Evolutionary conservation across 2,113 vertebrate species (phyloP).

Genomic region (Gorsachius goisagi): DNA sequence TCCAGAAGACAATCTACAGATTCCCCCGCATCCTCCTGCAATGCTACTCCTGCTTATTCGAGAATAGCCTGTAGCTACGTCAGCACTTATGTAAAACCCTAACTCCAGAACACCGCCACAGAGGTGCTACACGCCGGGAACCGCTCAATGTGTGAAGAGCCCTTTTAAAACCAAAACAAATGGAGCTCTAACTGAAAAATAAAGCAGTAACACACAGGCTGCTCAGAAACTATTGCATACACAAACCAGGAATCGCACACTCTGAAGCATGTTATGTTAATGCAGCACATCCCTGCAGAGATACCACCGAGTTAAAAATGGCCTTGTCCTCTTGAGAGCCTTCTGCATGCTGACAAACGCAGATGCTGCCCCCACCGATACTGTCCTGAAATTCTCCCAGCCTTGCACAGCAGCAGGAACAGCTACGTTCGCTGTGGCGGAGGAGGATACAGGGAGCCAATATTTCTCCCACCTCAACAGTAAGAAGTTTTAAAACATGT

Average conservation of each 20-base stretch:
- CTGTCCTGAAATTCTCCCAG: background rate
- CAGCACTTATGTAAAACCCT: background rate
- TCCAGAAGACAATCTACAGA: background rate
- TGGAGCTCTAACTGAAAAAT: background rate
- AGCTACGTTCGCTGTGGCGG: background rate
- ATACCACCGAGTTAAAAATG: background rate
- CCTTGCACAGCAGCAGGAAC: background rate
- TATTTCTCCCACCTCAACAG: background rate
- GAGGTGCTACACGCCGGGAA: background rate
- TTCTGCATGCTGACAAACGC: accelerated
- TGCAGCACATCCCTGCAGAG: background rate
- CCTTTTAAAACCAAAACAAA: background rate
- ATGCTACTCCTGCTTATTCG: background rate
- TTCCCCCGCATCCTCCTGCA: background rate
- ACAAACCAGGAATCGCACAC: accelerated
- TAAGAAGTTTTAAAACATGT: background rate
- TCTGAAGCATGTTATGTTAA: background rate
- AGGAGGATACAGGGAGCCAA: background rate
- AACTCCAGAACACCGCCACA: background rate
- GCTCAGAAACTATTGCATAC: background rate
- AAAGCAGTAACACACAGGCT: background rate
- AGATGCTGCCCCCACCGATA: background rate
- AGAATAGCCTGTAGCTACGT: background rate
- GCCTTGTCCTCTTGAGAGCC: background rate
- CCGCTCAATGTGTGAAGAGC: background rate